Conservation (phyloP, 2,113 vertebrate genomes). For the Megaceryle maxima region DNA sequence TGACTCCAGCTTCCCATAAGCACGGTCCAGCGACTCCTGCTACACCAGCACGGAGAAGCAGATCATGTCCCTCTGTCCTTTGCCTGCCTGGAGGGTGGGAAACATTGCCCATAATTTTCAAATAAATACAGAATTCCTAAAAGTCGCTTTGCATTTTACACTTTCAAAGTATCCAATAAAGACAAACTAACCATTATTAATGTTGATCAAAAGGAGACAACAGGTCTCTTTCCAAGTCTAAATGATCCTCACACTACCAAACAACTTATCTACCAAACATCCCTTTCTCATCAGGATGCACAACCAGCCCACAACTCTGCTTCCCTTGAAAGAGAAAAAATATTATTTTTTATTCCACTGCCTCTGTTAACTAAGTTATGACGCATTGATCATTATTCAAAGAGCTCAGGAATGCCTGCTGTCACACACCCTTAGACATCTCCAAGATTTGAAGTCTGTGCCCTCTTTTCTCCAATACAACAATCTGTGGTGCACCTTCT, state of each 20-base stretch:
- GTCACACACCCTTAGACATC: background rate
- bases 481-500: background rate
- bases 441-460: background rate
- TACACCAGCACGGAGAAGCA: rapidly evolving
- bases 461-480: slow-evolving; percentile 4
- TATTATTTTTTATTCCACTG: background rate
- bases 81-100: background rate
- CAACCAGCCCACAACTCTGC: background rate
- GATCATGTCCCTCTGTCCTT: background rate
- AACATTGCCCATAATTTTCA: background rate
- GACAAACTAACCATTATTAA: background rate
- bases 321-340: background rate
- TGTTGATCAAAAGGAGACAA: background rate
- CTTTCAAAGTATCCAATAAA: background rate
- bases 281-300: background rate
- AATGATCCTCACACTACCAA: background rate
- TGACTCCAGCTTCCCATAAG: background rate
- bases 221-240: background rate
- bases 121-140: background rate
- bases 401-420: background rate
- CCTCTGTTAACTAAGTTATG: background rate
- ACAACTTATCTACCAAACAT: background rate
- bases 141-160: background rate
- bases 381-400: background rate
- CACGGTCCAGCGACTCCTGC: background rate